A percentile compares a stretch with the other conserved stretches of the same genome.
Evolutionary conservation across 2,888 invertebrate species (phyloP).

Genomic region (Buathra laborator): DNA sequence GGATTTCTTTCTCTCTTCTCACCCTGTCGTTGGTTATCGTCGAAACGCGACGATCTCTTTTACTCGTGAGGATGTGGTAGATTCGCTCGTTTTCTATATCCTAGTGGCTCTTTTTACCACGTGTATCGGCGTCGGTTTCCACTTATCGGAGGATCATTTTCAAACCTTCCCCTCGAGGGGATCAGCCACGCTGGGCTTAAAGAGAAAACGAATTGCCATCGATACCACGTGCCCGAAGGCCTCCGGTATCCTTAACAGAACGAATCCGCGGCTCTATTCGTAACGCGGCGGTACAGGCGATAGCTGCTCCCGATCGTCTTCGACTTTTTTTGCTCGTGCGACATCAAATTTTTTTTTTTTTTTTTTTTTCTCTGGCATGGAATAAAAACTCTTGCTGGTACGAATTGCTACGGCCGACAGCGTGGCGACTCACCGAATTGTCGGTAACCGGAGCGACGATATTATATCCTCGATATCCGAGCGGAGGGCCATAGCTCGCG

Average conservation of each 20-base stretch:
- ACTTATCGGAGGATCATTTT: constrained; percentile 83
- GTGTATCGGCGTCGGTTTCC: constrained; percentile 75
- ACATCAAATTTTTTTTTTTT: not conserved
- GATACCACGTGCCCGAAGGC: constrained; percentile 76
- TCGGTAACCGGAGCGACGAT: constrained; percentile 75
- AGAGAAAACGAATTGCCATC: constrained; percentile 82
- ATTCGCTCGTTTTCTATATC: constrained; percentile 34
- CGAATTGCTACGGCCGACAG: constrained; percentile 15
- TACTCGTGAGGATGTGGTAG: constrained; percentile 30
- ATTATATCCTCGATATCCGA: constrained; percentile 81
- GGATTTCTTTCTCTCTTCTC: constrained; percentile 24
- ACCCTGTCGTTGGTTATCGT: constrained; percentile 18
- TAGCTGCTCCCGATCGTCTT: not conserved
- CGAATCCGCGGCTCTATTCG: constrained; percentile 70
- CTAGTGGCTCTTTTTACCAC: constrained; percentile 47
- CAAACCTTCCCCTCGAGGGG: constrained; percentile 74
- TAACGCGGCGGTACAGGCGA: constrained; percentile 11
- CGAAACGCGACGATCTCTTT: constrained; percentile 50
- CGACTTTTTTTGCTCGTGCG: not conserved
- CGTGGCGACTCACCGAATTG: constrained; percentile 75
- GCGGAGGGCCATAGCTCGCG: constrained; percentile 35
- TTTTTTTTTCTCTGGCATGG: not conserved
- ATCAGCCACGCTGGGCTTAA: constrained; percentile 77
- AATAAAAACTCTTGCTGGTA: not conserved
- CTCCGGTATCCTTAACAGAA: constrained; percentile 58